These are phyloP conservation scores for Drosophila punjabiensis DNA, from an alignment of 1,140 invertebrate genomes.

Conservation along the genomic window DNA sequence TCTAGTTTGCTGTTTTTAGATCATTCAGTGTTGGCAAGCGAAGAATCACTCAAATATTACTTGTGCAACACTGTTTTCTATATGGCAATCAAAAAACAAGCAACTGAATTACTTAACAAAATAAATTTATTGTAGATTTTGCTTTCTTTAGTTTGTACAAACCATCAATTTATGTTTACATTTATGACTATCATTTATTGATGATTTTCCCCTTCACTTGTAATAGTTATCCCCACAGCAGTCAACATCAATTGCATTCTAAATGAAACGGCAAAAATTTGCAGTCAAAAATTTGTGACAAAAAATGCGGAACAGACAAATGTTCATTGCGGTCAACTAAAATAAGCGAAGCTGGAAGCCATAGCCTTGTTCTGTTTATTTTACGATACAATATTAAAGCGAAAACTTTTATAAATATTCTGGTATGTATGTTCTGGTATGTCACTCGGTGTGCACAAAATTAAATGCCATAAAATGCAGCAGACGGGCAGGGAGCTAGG, in stretches of 20 bases:
- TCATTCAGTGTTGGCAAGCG: too few species aligned
- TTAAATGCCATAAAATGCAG: constrained; percentile 73
- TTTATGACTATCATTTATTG: constrained; percentile 27
- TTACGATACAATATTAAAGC: constrained; percentile 52
- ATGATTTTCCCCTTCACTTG: constrained; percentile 19
- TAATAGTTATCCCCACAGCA: constrained; percentile 23
- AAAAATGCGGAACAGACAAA: constrained; percentile 39
- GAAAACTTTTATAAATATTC: constrained; percentile 28
- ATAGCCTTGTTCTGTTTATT: constrained; percentile 53
- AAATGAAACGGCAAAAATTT: constrained; percentile 32
- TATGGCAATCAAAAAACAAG: too few species aligned
- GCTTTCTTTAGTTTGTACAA: not conserved
- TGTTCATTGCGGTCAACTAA: constrained; percentile 44
- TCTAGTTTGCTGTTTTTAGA: too few species aligned
- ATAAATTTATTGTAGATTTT: not conserved
- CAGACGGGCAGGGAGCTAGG: not conserved
- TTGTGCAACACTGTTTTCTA: too few species aligned
- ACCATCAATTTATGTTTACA: not conserved
- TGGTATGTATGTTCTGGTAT: constrained; percentile 21
- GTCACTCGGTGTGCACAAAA: constrained; percentile 36
- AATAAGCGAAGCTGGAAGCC: constrained; percentile 13
- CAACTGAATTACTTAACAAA: too few species aligned
- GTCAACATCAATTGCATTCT: constrained; percentile 23
- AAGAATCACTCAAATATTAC: too few species aligned
- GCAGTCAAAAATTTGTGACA: constrained; percentile 21